phyloP scores from a whole-genome alignment of 2,113 vertebrate genomes.

The Atherinomorus stipes region DNA sequence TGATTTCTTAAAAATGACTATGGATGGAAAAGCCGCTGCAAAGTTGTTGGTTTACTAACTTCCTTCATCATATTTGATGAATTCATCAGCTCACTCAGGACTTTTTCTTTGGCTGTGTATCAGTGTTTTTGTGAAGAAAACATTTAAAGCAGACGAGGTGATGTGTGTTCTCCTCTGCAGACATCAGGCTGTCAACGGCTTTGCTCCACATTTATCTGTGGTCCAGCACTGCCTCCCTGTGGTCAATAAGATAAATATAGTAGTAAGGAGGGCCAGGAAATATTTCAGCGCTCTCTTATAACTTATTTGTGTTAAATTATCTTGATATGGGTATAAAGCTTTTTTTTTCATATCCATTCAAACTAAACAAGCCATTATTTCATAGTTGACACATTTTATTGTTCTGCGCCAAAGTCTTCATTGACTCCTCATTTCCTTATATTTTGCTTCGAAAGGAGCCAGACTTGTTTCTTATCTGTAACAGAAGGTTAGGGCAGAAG shows the following conservation, averaged over 20 bases:
- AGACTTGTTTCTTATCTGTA: not conserved
- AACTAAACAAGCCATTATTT: not conserved
- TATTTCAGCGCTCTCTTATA: not conserved
- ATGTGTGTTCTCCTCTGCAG: conserved; percentile 16
- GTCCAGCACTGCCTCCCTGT: conserved; percentile 69
- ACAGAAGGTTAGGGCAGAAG: no score
- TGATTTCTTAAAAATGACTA: not conserved
- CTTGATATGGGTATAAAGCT: not conserved
- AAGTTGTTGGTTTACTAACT: not conserved
- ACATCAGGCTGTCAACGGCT: not conserved
- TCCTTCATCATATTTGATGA: not conserved
- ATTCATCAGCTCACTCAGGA: not conserved
- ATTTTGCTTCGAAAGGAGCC: not conserved
- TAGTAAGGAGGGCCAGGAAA: no score
- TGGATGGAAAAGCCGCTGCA: no score
- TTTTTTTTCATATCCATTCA: no score
- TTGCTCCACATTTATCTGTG: conserved; percentile 32
- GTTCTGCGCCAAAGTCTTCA: not conserved
- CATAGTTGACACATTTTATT: not conserved
- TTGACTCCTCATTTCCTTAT: not conserved
- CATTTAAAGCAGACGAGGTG: conserved; percentile 2
- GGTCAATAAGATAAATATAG: conserved; percentile 23
- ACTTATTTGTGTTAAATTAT: not conserved
- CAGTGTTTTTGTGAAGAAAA: conserved; percentile 11
- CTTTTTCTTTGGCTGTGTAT: not conserved